Evolutionary conservation across 1,140 invertebrate genomes (phyloP).

Genomic region (Drosophila santomea): DNA sequence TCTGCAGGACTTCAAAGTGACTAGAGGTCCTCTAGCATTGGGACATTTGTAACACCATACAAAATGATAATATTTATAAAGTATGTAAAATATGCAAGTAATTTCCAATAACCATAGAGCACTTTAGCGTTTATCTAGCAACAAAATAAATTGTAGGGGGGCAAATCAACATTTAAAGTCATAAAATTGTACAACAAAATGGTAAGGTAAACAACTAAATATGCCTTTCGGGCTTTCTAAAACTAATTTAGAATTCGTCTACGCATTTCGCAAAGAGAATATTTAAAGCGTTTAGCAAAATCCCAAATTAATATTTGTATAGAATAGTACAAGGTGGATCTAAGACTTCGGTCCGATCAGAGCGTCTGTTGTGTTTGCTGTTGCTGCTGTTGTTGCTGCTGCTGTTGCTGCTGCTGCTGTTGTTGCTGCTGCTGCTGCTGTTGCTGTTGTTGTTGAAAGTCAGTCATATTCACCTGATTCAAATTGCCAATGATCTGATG

Average conservation of each 20-base stretch:
- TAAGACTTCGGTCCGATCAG: conserved; percentile 51
- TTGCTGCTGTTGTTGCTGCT: conserved; percentile 48
- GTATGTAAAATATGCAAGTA: conserved; percentile 12
- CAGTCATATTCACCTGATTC: conserved; percentile 85
- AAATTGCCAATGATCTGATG: conserved; percentile 84
- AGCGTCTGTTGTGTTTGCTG: conserved; percentile 76
- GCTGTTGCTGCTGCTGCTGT: conserved; percentile 50
- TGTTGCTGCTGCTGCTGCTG: conserved; percentile 55
- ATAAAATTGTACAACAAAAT: conserved; percentile 57
- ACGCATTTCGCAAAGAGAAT: conserved; percentile 19
- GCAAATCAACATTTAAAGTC: conserved; percentile 56
- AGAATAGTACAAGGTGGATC: conserved; percentile 37
- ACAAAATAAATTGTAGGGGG: conserved; percentile 43
- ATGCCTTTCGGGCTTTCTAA: background rate
- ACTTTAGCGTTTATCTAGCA: conserved; percentile 51
- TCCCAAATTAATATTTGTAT: conserved; percentile 15
- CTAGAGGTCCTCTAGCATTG: conserved; percentile 33
- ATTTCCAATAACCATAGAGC: conserved; percentile 67
- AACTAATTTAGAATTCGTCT: conserved; percentile 41
- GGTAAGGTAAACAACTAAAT: conserved; percentile 53
- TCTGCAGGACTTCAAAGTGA: conserved; percentile 5
- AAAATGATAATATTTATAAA: conserved; percentile 19
- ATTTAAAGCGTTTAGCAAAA: conserved; percentile 33
- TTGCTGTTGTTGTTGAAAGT: conserved; percentile 77
- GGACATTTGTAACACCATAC: conserved; percentile 40